phyloP scores from a whole-genome alignment of 2,888 invertebrate species.

The Resseliella maxima region DNA sequence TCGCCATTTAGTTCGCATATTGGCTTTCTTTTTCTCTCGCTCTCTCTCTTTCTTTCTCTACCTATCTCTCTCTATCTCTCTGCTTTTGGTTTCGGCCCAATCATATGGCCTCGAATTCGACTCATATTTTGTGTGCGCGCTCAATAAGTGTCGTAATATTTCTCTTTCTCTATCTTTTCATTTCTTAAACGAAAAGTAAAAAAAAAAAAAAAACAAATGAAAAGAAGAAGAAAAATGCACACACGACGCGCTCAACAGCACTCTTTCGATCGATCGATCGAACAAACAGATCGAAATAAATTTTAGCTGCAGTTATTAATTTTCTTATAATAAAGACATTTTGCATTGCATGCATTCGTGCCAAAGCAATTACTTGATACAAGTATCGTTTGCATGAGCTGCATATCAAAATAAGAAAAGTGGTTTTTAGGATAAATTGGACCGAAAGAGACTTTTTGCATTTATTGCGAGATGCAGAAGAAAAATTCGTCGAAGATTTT shows the following conservation, averaged over 20 bases:
- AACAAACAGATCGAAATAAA: background rate
- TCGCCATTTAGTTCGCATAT: constrained; percentile 45
- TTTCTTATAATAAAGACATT: constrained; percentile 33
- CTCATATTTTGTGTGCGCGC: background rate
- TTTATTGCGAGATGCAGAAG: background rate
- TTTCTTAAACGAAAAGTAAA: background rate
- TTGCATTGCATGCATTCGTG: background rate
- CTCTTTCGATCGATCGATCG: background rate
- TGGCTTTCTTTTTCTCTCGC: background rate
- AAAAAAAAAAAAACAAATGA: no score
- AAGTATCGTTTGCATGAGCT: background rate
- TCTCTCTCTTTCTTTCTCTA: no score
- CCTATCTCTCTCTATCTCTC: no score
- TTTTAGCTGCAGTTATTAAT: constrained; percentile 7
- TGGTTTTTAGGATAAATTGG: background rate
- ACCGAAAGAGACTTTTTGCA: background rate
- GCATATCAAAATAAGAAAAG: background rate
- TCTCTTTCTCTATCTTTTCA: background rate
- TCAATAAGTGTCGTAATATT: constrained; percentile 43
- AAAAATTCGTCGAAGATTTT: background rate
- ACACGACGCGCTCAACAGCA: background rate
- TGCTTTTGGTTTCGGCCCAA: constrained; percentile 29
- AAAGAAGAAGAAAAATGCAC: background rate
- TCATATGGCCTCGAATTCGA: constrained; percentile 33
- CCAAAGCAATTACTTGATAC: background rate